Evolutionary conservation across 2,113 vertebrate genomes (phyloP), one percentile per base, ranked within the genome.

Genomic region (Lipophrys pholis): DNA sequence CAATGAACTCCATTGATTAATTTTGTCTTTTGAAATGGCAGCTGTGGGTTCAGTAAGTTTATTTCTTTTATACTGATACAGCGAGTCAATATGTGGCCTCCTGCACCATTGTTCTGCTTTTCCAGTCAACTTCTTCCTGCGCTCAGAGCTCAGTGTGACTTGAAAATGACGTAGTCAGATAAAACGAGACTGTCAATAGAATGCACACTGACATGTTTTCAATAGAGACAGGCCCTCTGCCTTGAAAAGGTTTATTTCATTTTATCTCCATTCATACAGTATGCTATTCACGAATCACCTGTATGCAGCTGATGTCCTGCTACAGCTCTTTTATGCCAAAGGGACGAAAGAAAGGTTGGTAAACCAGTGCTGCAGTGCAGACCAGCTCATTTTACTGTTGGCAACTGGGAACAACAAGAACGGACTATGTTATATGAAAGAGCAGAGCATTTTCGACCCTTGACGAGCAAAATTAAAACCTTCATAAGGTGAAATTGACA

Each of bases 1-100:
- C 73, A 78, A 45, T 74, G 52, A 82, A 82, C 70, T 75, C 41
- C 56, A 90, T 84, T 87, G 89, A 91, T 90, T 85, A 48, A 86
- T 81, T 81, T 64, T 70, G 78, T 83, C 78, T 85, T 84, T 87
- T 80, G 73, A 89, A 81, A 87, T 63, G 60, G 84, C 70, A 82
- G 78, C 70, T 8, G 36, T 52, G 7, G 55, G 64, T 78, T 71
- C 51, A 64, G 71, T 58, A 73, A 82, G 71, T 78, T 54, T 68
- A 71, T 76, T 82, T 82, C 41, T 84, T 84, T 87, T 73, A 76
- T 83, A 63, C 82, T 30, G 70, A 91, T 76, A 64, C 52, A 69
- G 55, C 53, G 21, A 83, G 70, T 89, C 87, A 9, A 85, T 91
- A 83, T 70, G 75, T 75, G 83, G 83, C 50, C 61, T 55, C 50